These are phyloP conservation scores for Pheosia tremula DNA, from an alignment of 2,888 invertebrate species.

Conservation along the genomic window DNA sequence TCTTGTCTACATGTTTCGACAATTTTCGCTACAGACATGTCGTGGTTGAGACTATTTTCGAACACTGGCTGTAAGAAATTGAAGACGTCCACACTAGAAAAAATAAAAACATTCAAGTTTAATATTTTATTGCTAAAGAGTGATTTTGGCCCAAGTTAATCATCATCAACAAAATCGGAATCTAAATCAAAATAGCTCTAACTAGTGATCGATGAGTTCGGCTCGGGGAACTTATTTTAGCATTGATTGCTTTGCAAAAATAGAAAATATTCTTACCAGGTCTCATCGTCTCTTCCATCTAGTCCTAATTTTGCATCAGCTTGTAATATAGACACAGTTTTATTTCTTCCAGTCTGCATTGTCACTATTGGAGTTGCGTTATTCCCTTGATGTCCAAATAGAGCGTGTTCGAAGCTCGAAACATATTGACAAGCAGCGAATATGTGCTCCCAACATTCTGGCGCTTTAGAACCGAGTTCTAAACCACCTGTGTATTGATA, in stretches of 20 bases:
- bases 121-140: background rate
- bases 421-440: slow-evolving; percentile 97
- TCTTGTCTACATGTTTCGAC: slow-evolving; percentile 85
- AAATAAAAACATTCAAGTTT: slow-evolving; percentile 7
- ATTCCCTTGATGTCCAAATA: slow-evolving; percentile 93
- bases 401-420: slow-evolving; percentile 94
- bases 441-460: slow-evolving; percentile 98
- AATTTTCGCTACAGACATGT: slow-evolving; percentile 89
- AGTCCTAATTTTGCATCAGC: slow-evolving; percentile 83
- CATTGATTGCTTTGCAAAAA: background rate
- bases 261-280: slow-evolving; percentile 83
- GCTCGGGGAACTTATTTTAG: no score
- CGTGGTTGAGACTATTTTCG: slow-evolving; percentile 85
- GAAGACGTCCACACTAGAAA: slow-evolving; percentile 91
- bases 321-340: slow-evolving; percentile 85
- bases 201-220: no score
- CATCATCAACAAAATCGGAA: no score
- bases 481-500: slow-evolving; percentile 85
- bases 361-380: slow-evolving; percentile 86
- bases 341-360: slow-evolving; percentile 86
- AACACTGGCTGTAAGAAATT: slow-evolving; percentile 91
- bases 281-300: slow-evolving; percentile 87
- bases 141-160: no score
- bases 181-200: no score
- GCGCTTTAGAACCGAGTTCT: slow-evolving; percentile 95